Evolutionary conservation across 1,140 invertebrate species (phyloP).

Genomic region (Leptinotarsa defecta): DNA sequence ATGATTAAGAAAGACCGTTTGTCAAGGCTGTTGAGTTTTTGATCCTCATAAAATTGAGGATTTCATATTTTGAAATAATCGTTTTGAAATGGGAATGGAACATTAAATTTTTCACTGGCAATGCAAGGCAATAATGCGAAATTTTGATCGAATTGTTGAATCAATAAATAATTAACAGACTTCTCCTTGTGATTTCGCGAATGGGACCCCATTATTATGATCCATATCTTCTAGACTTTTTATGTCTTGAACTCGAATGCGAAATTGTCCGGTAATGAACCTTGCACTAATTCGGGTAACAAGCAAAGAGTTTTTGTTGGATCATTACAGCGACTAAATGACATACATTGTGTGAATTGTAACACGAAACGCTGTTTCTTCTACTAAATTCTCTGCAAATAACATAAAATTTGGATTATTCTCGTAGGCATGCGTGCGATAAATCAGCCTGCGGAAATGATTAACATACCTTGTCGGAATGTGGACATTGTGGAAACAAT

Average conservation of each 20-base stretch:
- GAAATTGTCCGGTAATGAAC: constrained; percentile 2
- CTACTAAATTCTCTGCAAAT: neutral
- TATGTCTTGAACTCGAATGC: neutral
- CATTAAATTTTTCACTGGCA: no score
- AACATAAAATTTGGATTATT: neutral
- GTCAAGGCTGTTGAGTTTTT: no score
- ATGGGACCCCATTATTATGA: neutral
- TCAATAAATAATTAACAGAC: no score
- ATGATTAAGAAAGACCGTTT: no score
- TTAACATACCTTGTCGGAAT: no score
- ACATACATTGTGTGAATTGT: neutral
- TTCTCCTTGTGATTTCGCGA: neutral
- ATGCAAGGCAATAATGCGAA: no score
- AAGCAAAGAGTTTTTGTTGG: neutral
- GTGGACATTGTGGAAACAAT: no score
- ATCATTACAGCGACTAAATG: constrained; percentile 5
- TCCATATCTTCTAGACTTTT: neutral
- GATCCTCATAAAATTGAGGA: no score
- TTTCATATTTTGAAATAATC: no score
- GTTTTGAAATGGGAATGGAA: no score
- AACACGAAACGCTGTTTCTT: neutral
- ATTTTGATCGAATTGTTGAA: no score
- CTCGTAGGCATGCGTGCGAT: neutral
- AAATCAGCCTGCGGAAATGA: no score
- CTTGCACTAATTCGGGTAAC: neutral